These are phyloP conservation scores for Brachionus asplanchnoidis DNA, from an alignment of 1,140 invertebrate genomes.

Conservation along the genomic window DNA sequence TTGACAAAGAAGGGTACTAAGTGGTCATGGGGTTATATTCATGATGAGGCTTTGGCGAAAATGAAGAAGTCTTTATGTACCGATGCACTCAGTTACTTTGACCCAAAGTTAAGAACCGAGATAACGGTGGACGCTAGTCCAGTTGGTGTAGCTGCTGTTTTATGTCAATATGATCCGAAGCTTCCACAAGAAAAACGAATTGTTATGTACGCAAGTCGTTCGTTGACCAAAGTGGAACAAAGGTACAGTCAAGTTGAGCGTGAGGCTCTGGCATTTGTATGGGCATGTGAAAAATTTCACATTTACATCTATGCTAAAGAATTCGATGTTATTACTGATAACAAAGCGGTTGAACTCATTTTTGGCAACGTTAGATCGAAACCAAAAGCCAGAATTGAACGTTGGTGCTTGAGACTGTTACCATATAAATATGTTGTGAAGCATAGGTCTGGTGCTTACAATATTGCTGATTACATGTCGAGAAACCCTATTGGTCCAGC, in stretches of 20 bases:
- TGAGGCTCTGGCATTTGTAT: slow-evolving; percentile 44
- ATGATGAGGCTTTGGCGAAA: neutral
- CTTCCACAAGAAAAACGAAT: slow-evolving; percentile 42
- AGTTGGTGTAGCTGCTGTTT: slow-evolving; percentile 56
- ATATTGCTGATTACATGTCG: neutral
- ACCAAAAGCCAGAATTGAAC: neutral
- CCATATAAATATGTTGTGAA: neutral
- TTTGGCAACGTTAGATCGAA: neutral
- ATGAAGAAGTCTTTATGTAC: neutral
- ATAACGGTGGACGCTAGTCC: slow-evolving; percentile 46
- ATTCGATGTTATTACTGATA: slow-evolving; percentile 11
- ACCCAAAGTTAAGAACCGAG: neutral
- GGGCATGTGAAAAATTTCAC: neutral
- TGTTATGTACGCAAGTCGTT: slow-evolving; percentile 48
- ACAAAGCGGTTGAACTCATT: neutral
- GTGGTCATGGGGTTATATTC: slow-evolving; percentile 25
- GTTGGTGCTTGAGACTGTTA: neutral
- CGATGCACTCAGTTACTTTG: neutral
- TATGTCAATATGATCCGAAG: slow-evolving; percentile 49
- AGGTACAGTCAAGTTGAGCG: slow-evolving; percentile 48
- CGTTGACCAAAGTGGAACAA: slow-evolving; percentile 44
- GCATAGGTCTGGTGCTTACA: neutral
- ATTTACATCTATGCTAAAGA: slow-evolving; percentile 3
- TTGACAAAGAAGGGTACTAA: slow-evolving; percentile 41
- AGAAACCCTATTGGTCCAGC: neutral